These are phyloP conservation scores for Drosophila setifemur DNA, from an alignment of 1,140 invertebrate species.

Conservation along the genomic window DNA sequence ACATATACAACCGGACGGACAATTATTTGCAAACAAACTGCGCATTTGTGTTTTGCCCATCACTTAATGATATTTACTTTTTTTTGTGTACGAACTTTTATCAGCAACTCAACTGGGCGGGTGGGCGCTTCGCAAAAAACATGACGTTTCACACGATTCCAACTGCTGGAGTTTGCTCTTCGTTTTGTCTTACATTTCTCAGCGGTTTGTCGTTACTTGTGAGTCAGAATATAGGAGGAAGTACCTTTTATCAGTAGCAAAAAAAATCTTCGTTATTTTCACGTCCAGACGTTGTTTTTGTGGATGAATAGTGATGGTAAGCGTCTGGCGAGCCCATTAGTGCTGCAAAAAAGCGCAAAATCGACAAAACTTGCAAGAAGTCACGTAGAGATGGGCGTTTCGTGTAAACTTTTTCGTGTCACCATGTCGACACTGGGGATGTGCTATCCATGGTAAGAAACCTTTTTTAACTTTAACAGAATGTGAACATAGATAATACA, in stretches of 20 bases:
- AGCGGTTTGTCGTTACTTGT: not conserved
- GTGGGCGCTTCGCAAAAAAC: not conserved
- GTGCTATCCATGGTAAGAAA: too few relatives aligned
- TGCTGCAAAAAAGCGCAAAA: conserved; percentile 2
- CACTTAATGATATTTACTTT: conserved; percentile 64
- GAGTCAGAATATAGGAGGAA: not conserved
- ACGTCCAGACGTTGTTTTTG: conserved; percentile 43
- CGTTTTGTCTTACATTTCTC: not conserved
- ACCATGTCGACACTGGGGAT: too few relatives aligned
- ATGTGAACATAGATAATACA: too few relatives aligned
- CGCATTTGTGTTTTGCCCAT: conserved; percentile 45
- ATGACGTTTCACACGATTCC: not conserved
- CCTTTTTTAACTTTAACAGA: too few relatives aligned
- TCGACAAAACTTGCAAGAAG: not conserved
- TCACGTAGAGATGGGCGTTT: too few relatives aligned
- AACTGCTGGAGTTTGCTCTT: not conserved
- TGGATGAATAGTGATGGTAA: conserved; percentile 27
- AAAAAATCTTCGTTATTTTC: conserved; percentile 40
- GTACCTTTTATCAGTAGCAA: conserved; percentile 24
- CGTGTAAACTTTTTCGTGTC: too few relatives aligned
- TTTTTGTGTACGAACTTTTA: conserved; percentile 52
- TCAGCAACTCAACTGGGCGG: conserved; percentile 37
- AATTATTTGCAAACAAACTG: conserved; percentile 43
- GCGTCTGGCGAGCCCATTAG: not conserved
- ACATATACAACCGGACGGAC: not conserved